Percentiles rank a stretch among this genome's conserved stretches.
Conservation (phyloP, 2,113 vertebrate genomes). For the Mastomys natalensis region DNA sequence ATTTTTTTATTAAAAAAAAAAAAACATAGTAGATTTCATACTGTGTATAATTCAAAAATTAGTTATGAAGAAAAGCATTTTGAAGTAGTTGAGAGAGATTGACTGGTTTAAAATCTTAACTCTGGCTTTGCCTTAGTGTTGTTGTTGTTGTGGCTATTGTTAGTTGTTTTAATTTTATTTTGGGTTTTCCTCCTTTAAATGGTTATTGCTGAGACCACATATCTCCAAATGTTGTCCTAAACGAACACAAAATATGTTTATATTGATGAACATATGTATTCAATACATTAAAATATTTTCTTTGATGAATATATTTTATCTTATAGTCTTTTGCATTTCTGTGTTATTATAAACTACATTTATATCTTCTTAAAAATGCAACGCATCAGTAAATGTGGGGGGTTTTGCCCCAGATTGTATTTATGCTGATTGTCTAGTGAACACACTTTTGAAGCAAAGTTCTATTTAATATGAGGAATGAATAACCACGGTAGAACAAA, state of each 20-base stretch:
- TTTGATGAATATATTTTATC: not conserved
- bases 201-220: not conserved
- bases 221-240: not conserved
- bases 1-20: not conserved
- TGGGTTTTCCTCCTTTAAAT: not conserved
- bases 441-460: not conserved
- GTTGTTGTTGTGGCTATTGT: no score
- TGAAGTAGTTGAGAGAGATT: not conserved
- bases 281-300: not conserved
- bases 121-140: not conserved
- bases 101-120: not conserved
- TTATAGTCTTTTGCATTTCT: not conserved
- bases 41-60: conserved; percentile 15
- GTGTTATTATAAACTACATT: not conserved
- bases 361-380: not conserved
- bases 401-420: not conserved
- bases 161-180: not conserved
- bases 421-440: not conserved
- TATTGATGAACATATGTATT: not conserved
- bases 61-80: not conserved
- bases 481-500: not conserved
- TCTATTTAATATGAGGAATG: not conserved
- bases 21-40: not conserved
- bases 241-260: not conserved
- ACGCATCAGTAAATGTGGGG: not conserved